These are phyloP conservation scores for Typhlichthys subterraneus DNA, from an alignment of 2,797 vertebrate genomes.

Conservation along the genomic window DNA sequence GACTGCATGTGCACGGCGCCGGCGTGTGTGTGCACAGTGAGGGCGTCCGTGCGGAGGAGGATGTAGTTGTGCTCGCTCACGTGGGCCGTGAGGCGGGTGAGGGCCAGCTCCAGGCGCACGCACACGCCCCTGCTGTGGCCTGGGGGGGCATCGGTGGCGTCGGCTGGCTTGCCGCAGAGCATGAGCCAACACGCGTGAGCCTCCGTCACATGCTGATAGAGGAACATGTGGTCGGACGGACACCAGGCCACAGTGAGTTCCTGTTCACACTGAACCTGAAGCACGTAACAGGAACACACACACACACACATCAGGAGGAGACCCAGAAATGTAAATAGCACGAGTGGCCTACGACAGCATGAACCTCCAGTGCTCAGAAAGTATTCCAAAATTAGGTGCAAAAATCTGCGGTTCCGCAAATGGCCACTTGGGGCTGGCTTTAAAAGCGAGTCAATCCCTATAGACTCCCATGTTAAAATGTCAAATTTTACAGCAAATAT, in stretches of 20 bases:
- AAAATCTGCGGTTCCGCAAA: too few relatives aligned
- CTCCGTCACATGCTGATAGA: slow-evolving; percentile 89
- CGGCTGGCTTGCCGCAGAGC: slow-evolving; percentile 52
- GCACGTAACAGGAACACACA: neutral
- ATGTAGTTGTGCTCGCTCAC: slow-evolving; percentile 87
- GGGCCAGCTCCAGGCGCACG: slow-evolving; percentile 82
- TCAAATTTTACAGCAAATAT: too few relatives aligned
- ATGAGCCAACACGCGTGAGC: slow-evolving; percentile 79
- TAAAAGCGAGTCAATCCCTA: too few relatives aligned
- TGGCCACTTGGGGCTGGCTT: too few relatives aligned
- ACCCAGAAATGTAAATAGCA: neutral
- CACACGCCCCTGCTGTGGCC: slow-evolving; percentile 64
- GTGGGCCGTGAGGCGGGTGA: slow-evolving; percentile 80
- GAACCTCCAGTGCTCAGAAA: too few relatives aligned
- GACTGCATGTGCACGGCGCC: slow-evolving; percentile 78
- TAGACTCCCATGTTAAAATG: too few relatives aligned
- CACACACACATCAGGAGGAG: neutral
- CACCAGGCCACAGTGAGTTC: slow-evolving; percentile 87
- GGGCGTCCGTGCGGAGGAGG: slow-evolving; percentile 79
- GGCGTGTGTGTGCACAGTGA: slow-evolving; percentile 76
- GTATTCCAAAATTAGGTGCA: too few relatives aligned
- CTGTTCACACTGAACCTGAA: slow-evolving; percentile 79
- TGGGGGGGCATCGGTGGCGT: neutral
- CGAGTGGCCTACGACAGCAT: neutral
- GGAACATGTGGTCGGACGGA: slow-evolving; percentile 90